Conservation (phyloP, 2,797 vertebrate species). For the Semaprochilodus insignis region DNA sequence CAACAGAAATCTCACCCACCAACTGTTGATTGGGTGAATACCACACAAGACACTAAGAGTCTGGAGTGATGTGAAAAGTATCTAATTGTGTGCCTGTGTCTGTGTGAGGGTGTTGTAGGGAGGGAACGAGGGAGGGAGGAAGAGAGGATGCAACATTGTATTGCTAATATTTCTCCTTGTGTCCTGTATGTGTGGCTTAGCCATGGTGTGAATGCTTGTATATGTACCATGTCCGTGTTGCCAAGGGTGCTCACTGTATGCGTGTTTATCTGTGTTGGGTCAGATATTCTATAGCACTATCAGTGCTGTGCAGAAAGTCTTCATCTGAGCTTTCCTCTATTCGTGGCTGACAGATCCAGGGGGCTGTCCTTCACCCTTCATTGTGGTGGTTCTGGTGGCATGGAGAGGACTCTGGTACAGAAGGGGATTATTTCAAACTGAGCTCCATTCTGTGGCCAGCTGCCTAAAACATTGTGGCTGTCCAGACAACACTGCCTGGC, state of each 20-base stretch:
- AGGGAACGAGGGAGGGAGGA: neutral
- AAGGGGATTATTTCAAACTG: slow-evolving; percentile 37
- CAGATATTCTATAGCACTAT: slow-evolving; percentile 24
- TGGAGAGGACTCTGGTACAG: slow-evolving; percentile 16
- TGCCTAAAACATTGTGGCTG: slow-evolving; percentile 19
- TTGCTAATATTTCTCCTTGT: neutral
- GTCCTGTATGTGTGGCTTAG: neutral
- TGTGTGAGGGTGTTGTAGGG: slow-evolving; percentile 7
- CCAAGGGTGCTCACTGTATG: slow-evolving; percentile 1
- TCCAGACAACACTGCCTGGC: neutral
- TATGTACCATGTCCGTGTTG: neutral
- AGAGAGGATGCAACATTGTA: neutral
- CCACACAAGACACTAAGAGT: slow-evolving; percentile 6
- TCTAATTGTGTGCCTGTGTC: slow-evolving; percentile 13
- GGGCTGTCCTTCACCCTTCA: slow-evolving; percentile 37
- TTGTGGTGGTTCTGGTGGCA: slow-evolving; percentile 29
- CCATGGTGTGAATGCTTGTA: neutral
- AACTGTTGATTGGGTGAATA: slow-evolving; percentile 47
- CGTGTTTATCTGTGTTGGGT: slow-evolving; percentile 6
- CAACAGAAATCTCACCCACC: slow-evolving; percentile 43
- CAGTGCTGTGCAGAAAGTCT: slow-evolving; percentile 13
- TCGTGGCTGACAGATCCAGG: slow-evolving; percentile 15
- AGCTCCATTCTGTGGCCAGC: slow-evolving; percentile 29
- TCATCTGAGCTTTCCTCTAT: slow-evolving; percentile 7
- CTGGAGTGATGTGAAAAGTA: slow-evolving; percentile 8